These are phyloP conservation scores for Ploceus nigricollis DNA, from an alignment of 2,113 vertebrate genomes.

Conservation along the genomic window DNA sequence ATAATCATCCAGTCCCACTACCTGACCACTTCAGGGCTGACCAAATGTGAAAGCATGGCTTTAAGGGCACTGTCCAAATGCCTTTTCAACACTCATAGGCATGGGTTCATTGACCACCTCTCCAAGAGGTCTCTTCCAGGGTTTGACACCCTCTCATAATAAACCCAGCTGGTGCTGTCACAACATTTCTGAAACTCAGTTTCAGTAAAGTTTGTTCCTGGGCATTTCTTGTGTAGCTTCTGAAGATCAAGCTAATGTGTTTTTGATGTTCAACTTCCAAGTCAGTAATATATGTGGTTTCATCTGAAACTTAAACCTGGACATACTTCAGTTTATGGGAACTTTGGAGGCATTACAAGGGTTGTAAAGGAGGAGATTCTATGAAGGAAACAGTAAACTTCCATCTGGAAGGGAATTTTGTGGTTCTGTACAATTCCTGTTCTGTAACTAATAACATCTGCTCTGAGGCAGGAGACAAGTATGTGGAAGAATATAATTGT, in stretches of 20 bases:
- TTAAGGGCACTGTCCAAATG: neutral
- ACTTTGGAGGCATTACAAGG: neutral
- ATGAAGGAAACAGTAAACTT: neutral
- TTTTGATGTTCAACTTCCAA: neutral
- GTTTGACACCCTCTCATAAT: neutral
- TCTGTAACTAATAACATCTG: neutral
- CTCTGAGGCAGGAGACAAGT: neutral
- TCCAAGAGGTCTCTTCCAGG: neutral
- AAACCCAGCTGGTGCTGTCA: neutral
- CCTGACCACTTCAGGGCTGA: neutral
- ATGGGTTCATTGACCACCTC: too few species aligned
- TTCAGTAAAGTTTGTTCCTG: neutral
- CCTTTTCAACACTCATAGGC: neutral
- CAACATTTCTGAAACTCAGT: accelerated
- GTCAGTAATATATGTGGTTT: neutral
- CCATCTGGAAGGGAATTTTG: neutral
- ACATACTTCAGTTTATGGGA: neutral
- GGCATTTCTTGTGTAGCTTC: neutral
- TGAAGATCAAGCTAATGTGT: neutral
- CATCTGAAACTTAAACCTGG: neutral
- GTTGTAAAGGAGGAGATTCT: neutral
- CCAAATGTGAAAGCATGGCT: neutral
- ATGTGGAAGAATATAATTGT: neutral
- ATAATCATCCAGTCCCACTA: neutral
- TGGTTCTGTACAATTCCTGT: neutral